These are phyloP conservation scores for Drosophila mayaguana DNA, from an alignment of 2,888 invertebrate genomes.

Conservation along the genomic window DNA sequence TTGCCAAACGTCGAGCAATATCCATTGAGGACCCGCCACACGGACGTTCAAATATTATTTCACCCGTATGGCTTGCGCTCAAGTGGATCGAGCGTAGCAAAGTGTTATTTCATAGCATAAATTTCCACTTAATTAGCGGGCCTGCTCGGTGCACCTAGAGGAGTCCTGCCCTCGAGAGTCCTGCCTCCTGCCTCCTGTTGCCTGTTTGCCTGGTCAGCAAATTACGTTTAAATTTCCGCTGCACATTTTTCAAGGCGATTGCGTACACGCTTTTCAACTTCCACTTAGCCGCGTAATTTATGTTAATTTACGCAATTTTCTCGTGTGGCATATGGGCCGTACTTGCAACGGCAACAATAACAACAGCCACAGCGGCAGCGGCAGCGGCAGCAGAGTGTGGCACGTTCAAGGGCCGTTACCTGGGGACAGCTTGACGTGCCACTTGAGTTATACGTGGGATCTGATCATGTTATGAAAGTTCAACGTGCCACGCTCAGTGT, in stretches of 20 bases:
- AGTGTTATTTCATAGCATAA: slow-evolving; percentile 73
- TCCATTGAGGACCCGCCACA: slow-evolving; percentile 25
- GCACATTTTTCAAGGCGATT: slow-evolving; percentile 78
- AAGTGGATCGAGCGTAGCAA: slow-evolving; percentile 28
- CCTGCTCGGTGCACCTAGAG: slow-evolving; percentile 1
- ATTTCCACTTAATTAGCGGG: slow-evolving; percentile 76
- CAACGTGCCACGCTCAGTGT: slow-evolving; percentile 18
- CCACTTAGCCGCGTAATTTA: slow-evolving; percentile 74
- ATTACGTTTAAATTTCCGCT: slow-evolving; percentile 76
- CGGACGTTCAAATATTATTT: slow-evolving; percentile 68
- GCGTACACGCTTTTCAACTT: slow-evolving; percentile 70
- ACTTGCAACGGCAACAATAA: background rate
- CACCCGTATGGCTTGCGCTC: slow-evolving; percentile 51
- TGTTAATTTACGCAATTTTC: slow-evolving; percentile 76
- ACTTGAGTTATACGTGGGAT: slow-evolving; percentile 26
- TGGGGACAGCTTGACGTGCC: slow-evolving; percentile 21
- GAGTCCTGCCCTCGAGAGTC: background rate
- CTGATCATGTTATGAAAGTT: slow-evolving; percentile 45
- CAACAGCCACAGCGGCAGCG: too few relatives aligned
- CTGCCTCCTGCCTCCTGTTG: background rate
- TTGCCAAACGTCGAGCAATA: slow-evolving; percentile 47
- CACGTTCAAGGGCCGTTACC: slow-evolving; percentile 20
- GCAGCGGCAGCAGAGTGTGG: background rate
- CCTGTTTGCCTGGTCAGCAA: slow-evolving; percentile 60
- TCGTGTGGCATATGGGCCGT: slow-evolving; percentile 39